Conservation (phyloP, 2,113 vertebrate genomes). For the Alethe castanea region DNA sequence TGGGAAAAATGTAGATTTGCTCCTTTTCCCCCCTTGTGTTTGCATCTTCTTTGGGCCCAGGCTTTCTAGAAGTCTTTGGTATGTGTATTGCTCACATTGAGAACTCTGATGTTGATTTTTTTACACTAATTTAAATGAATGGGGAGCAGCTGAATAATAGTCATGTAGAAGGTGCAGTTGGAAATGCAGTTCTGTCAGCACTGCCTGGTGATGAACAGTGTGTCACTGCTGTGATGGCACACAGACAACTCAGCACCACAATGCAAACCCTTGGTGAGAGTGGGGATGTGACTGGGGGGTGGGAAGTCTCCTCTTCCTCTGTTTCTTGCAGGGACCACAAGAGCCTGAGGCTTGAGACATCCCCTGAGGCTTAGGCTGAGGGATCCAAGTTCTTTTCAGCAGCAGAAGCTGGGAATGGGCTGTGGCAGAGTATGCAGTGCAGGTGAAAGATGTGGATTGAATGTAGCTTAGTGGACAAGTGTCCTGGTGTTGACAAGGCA, state of each 20-base stretch:
- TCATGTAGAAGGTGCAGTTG: not conserved
- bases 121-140: not conserved
- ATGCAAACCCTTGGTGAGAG: not conserved
- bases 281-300: not conserved
- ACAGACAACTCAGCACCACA: not conserved
- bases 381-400: not conserved
- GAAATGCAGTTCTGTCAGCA: not conserved
- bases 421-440: not conserved
- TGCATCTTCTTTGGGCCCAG: not conserved
- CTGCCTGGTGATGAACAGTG: not conserved
- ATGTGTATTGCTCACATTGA: not conserved
- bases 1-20: not conserved
- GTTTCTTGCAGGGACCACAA: not conserved
- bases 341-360: not conserved
- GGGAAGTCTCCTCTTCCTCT: not conserved
- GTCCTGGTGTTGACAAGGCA: not conserved
- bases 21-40: rapidly evolving
- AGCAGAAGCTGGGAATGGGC: not conserved
- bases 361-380: not conserved
- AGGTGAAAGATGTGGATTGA: not conserved
- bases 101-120: not conserved
- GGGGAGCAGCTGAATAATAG: not conserved
- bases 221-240: not conserved
- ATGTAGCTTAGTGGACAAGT: not conserved
- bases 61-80: not conserved